Conservation (phyloP, 2,888 invertebrate species). For the Thalpophila matura region DNA sequence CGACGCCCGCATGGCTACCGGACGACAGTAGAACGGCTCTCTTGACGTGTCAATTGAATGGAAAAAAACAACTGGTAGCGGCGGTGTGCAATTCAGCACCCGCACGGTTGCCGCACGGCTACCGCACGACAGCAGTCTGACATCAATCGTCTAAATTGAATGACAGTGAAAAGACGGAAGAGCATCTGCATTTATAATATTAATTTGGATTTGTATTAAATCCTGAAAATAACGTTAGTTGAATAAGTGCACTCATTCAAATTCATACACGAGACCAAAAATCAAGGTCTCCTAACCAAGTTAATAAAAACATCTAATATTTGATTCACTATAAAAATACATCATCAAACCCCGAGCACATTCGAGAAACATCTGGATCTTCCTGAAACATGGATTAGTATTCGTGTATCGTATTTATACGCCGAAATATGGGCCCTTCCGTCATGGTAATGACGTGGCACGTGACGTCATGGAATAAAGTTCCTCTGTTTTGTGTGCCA, state of each 20-base stretch:
- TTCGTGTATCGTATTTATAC: constrained; percentile 56
- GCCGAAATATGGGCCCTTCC: constrained; percentile 53
- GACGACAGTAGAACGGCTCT: too few species aligned
- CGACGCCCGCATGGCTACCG: too few species aligned
- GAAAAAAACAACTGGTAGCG: too few species aligned
- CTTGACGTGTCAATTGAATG: too few species aligned
- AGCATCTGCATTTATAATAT: too few species aligned
- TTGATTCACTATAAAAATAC: constrained; percentile 27
- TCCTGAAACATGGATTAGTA: constrained; percentile 50
- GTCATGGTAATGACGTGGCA: constrained; percentile 51
- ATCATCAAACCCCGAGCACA: constrained; percentile 10
- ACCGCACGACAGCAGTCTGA: too few species aligned
- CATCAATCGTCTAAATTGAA: too few species aligned
- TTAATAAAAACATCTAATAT: constrained; percentile 30
- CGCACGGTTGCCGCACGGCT: too few species aligned
- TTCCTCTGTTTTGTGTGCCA: constrained; percentile 47
- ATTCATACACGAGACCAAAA: neutral
- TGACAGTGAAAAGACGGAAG: too few species aligned
- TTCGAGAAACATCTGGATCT: constrained; percentile 38
- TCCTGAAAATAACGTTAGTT: too few species aligned
- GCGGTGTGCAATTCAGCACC: too few species aligned
- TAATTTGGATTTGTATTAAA: too few species aligned
- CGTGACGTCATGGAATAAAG: constrained; percentile 60
- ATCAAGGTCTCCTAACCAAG: neutral
- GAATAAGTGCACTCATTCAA: constrained; percentile 1